Base-by-base conservation (phyloP, 1,140 invertebrate species). In the Pantala flavescens region DNA sequence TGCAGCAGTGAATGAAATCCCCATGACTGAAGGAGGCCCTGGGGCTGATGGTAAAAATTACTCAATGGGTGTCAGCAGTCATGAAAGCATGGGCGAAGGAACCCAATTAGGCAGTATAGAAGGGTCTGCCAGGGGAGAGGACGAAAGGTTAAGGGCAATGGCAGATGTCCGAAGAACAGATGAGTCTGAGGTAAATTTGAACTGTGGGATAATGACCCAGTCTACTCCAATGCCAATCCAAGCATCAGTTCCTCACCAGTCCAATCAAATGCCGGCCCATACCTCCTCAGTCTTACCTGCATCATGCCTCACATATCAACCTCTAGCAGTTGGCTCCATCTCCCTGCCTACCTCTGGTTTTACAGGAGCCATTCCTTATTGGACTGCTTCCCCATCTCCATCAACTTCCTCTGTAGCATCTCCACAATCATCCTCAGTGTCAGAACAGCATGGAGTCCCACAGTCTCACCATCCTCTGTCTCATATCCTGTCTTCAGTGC, bases 401-500 rank as follows among this genome's bases (percentile, higher is more conserved):
- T 63, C 49, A 21, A 63, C 49, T 63, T 63, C 49, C 49, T 63
- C 49, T 63, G 49, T 63, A 63, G 49, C 49, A 14, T 63, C 49
- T 19, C 49, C 49, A 63, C 49, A 63, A 21, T 63, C 49, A 21
- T 63, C 49, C 49, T 63, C 49, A 63, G 49, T 63, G 49, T 63
- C 49, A 63, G 49, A 63, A 63, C 49, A 63, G 49, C 49, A 63
- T 63, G 49, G 49, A 63, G 49, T 63, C n/a, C 49, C 49, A 16
- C 28, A 36, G 28, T 36, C 28, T 36, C 49, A 63, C 49, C 49
- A 63, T 21, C 16, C n/a, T 21, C 49, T 63, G n/a, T 63, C 49
- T 12, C 49, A 19, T 63, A 21, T 21, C 49, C 49, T 19, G 49
- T 63, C 49, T 63, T 63, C n/a, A 5, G 49, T 12, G n/a, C 83